phyloP scores from a whole-genome alignment of 2,113 vertebrate genomes.

The Mustelus asterias region DNA sequence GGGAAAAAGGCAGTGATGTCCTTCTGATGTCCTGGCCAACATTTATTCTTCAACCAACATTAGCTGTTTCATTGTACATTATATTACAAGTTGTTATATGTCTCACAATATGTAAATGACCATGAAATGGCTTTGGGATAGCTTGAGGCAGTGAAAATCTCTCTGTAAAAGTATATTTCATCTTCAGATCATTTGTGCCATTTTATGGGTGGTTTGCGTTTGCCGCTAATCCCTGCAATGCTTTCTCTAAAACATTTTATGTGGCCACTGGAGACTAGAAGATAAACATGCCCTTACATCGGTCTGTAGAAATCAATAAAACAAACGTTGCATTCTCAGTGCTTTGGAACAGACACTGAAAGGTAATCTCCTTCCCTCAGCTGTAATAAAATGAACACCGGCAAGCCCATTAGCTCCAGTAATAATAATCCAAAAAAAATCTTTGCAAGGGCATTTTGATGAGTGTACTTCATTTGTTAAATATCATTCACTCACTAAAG shows the following conservation, averaged over 20 bases:
- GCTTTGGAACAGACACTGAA: not conserved
- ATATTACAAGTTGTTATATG: not conserved
- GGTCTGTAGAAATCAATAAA: conserved; percentile 13
- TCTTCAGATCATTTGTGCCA: not conserved
- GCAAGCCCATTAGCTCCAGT: not conserved
- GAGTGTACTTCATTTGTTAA: not conserved
- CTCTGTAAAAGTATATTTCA: not conserved
- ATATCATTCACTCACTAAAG: not conserved
- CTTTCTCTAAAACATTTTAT: not conserved
- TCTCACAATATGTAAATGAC: not conserved
- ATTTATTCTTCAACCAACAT: not conserved
- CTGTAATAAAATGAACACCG: not conserved
- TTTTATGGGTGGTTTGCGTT: not conserved
- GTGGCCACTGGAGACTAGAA: not conserved
- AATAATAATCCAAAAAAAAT: not conserved
- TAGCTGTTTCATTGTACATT: not conserved
- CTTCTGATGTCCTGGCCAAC: not conserved
- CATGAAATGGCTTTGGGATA: not conserved
- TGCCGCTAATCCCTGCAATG: not conserved
- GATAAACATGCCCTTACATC: not conserved
- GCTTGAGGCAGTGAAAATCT: not conserved
- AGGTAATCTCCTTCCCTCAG: not conserved
- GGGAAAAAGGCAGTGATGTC: not conserved
- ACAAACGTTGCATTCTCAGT: not conserved
- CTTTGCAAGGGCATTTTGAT: not conserved